Evolutionary conservation across 2,113 vertebrate species (phyloP), one percentile per base, ranked within the genome.

Genomic region (Hydrochoerus hydrochaeris): DNA sequence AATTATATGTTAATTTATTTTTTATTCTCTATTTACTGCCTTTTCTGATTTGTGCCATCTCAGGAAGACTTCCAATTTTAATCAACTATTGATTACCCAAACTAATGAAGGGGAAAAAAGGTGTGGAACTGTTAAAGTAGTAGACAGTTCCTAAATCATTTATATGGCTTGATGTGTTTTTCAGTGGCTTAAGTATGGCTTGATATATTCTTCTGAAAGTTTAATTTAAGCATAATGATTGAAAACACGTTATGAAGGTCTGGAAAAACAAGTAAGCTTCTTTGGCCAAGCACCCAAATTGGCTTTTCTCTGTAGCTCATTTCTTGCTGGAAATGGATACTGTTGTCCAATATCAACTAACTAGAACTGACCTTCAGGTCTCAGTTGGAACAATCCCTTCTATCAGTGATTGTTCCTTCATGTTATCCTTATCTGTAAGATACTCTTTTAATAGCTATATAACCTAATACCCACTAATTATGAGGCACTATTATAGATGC

Each of bases 41-140:
- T 77, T 49, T 90, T n/a, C 35, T 58, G 81, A 44, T 92, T 69
- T 69, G 32, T 81, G 77, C 28, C n/a, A 87, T 94, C 57, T 44
- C 73, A 92, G 69, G 7, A 95, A 91, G 28, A 13, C n/a, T 93
- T 97, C 95, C 78, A 38, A 7, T 92, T 96, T 85, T 93, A 90
- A 94, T 96, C 22, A 63, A 58, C 88, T 94, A 17, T 78, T 94
- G 77, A 93, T 94, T 93, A 86, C 35, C n/a, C 89, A 82, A 81
- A 69, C 30, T 93, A 95, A 86, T 84, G 49, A 95, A 97, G 28
- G 7, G 1, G 9, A 86, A 93, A 84, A 13, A 95, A 92, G 77
- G 17, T 94, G 9, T 88, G 32, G 46, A 88, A 73, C 90, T 11
- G 77, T 91, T 93, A 30, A 95, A 95, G 49, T 81, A 94, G 67